Evolutionary conservation across 2,113 vertebrate genomes (phyloP).

Genomic region (Cairina moschata): DNA sequence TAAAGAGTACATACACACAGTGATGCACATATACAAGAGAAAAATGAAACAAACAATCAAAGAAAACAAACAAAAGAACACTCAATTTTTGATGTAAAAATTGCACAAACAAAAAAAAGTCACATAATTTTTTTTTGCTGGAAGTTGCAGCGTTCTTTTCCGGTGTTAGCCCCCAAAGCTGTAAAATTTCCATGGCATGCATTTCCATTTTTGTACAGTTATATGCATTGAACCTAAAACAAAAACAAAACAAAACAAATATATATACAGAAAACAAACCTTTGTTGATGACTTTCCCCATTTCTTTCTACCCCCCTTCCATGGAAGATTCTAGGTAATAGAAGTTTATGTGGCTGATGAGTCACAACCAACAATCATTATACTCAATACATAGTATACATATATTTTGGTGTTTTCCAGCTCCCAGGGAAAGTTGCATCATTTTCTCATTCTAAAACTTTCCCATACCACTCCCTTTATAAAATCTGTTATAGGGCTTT

Average conservation of each 20-base stretch:
- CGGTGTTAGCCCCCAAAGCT: neutral
- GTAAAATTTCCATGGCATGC: neutral
- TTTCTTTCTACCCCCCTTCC: neutral
- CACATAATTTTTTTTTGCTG: neutral
- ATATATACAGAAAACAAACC: neutral
- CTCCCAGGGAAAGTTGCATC: slow-evolving; percentile 15
- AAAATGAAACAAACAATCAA: neutral
- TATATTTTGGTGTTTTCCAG: slow-evolving; percentile 36
- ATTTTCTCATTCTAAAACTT: slow-evolving; percentile 40
- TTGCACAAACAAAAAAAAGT: neutral
- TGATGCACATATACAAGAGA: too few relatives aligned
- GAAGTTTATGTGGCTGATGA: slow-evolving; percentile 48
- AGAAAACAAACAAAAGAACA: too few relatives aligned
- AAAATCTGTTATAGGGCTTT: slow-evolving; percentile 17
- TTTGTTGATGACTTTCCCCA: neutral
- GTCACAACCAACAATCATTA: slow-evolving; percentile 45
- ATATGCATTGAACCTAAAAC: neutral
- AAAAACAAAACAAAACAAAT: neutral
- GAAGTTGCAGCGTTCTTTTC: neutral
- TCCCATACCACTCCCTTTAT: slow-evolving; percentile 33
- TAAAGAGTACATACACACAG: neutral
- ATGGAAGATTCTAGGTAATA: slow-evolving; percentile 26
- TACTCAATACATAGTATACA: neutral
- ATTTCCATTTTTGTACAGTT: neutral
- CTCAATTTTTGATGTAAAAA: neutral